Percentiles rank a stretch among this genome's conserved stretches.
These are phyloP conservation scores for Drosophila eohydei DNA, from an alignment of 2,888 invertebrate species.

Conservation along the genomic window DNA sequence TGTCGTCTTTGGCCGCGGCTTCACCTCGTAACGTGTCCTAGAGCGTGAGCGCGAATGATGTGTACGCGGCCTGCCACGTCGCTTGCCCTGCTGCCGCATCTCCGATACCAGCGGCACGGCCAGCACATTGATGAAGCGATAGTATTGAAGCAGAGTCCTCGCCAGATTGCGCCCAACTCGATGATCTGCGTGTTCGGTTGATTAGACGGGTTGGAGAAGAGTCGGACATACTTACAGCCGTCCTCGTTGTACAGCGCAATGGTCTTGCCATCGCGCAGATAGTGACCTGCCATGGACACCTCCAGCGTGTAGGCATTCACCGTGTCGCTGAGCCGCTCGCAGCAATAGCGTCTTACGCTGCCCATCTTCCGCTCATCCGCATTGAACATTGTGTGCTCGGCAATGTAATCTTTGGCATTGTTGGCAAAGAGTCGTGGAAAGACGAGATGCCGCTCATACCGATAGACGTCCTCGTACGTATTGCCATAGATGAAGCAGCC, in stretches of 20 bases:
- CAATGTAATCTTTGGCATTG: conserved; percentile 94
- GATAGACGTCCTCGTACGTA: conserved; percentile 94
- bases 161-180: conserved; percentile 91
- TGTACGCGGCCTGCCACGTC: conserved; percentile 82
- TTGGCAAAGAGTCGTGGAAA: conserved; percentile 96
- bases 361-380: conserved; percentile 94
- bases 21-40: conserved; percentile 84
- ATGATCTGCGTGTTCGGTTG: conserved; percentile 87
- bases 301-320: conserved; percentile 95
- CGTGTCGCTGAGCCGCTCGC: conserved; percentile 90
- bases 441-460: conserved; percentile 97
- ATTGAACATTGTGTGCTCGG: conserved; percentile 96
- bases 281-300: conserved; percentile 96
- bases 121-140: conserved; percentile 90
- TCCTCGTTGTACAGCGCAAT: conserved; percentile 96
- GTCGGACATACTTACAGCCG: conserved; percentile 90
- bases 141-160: conserved; percentile 92
- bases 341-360: conserved; percentile 93
- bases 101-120: conserved; percentile 85
- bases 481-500: conserved; percentile 98
- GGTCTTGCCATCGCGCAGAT: conserved; percentile 88
- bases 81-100: conserved; percentile 82
- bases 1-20: conserved; percentile 85
- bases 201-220: not conserved
- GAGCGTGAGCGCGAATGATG: conserved; percentile 84